Evolutionary conservation across 2,888 invertebrate genomes (phyloP).

Genomic region (Nyleta sp.): DNA sequence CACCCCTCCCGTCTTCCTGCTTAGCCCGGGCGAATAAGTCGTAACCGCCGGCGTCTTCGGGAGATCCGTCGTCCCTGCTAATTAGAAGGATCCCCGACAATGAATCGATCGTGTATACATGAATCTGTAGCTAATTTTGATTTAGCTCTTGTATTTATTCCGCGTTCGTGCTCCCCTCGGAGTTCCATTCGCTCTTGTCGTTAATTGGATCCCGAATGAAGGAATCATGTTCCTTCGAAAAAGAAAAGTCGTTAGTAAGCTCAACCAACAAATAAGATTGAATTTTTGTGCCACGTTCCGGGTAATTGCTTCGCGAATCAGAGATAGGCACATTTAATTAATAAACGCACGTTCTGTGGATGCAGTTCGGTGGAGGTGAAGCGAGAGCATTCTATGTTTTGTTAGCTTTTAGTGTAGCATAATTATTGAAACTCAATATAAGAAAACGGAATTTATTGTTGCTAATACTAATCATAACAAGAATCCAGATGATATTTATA

Average conservation of each 20-base stretch:
- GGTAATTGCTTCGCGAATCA: conserved; percentile 54
- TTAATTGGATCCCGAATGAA: conserved; percentile 79
- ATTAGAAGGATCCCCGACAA: conserved; percentile 51
- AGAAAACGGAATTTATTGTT: too few species aligned
- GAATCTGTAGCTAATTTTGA: conserved; percentile 75
- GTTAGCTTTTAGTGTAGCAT: too few species aligned
- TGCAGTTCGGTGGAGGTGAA: not conserved
- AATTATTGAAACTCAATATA: too few species aligned
- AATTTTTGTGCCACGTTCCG: conserved; percentile 54
- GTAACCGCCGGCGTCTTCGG: conserved; percentile 37
- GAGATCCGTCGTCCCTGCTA: conserved; percentile 31
- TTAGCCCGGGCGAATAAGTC: conserved; percentile 11
- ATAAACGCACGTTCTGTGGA: conserved; percentile 8
- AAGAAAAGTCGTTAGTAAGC: conserved; percentile 65
- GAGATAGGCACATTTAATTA: conserved; percentile 50
- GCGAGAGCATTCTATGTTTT: too few species aligned
- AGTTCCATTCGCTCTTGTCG: conserved; percentile 75
- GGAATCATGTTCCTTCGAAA: conserved; percentile 68
- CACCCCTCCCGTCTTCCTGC: conserved; percentile 11
- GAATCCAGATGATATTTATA: too few species aligned
- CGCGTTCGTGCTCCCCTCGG: conserved; percentile 66
- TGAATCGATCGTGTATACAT: conserved; percentile 64
- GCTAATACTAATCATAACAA: too few species aligned
- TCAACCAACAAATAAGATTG: conserved; percentile 60
- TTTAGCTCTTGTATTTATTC: conserved; percentile 69